Evolutionary conservation across 2,113 vertebrate genomes (phyloP).

Genomic region (Chloropsis cyanopogon): DNA sequence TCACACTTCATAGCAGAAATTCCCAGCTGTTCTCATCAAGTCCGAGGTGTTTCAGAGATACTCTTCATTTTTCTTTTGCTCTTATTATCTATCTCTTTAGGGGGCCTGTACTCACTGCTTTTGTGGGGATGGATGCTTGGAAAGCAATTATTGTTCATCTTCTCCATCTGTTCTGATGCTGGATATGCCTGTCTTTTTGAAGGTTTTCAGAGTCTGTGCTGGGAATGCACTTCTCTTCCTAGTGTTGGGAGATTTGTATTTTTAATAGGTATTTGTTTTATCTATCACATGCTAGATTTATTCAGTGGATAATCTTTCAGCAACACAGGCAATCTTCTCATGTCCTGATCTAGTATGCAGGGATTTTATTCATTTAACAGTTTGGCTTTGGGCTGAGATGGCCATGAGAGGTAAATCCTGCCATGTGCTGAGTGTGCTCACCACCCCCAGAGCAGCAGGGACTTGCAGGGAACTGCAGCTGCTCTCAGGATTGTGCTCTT

Average conservation of each 20-base stretch:
- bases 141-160: conserved; percentile 45
- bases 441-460: not conserved
- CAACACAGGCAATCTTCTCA: not conserved
- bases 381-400: conserved; percentile 43
- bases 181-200: not conserved
- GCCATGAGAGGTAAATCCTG: not conserved
- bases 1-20: not conserved
- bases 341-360: not conserved
- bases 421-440: not conserved
- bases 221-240: conserved; percentile 19
- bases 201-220: not conserved
- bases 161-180: conserved; percentile 31
- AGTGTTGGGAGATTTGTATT: conserved; percentile 35
- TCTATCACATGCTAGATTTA: conserved; percentile 38
- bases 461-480: not conserved
- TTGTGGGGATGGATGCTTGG: conserved; percentile 4
- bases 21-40: not conserved
- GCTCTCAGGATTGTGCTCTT: not conserved
- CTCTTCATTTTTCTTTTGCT: conserved; percentile 9
- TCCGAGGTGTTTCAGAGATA: not conserved
- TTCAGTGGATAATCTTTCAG: conserved; percentile 43
- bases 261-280: conserved; percentile 64
- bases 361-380: conserved; percentile 15
- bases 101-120: not conserved
- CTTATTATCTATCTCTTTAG: conserved; percentile 14